Conservation (phyloP, 2,888 invertebrate species). For the Epistrophe grossulariae region DNA sequence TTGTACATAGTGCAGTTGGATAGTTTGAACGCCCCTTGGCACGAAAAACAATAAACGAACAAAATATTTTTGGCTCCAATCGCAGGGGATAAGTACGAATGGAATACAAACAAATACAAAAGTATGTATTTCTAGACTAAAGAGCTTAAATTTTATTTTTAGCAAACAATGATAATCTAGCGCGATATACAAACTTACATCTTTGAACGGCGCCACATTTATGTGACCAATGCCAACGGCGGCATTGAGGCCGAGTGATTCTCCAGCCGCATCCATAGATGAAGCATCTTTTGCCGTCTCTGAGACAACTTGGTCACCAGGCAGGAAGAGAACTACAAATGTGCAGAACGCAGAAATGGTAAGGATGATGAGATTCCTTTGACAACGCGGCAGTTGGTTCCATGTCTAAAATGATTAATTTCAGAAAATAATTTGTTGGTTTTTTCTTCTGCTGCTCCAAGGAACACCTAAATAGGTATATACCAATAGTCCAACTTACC, state of each 20-base stretch:
- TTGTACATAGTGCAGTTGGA: neutral
- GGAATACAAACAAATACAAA: conserved; percentile 13
- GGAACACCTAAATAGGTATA: neutral
- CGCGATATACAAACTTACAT: conserved; percentile 52
- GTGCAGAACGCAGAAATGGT: conserved; percentile 85
- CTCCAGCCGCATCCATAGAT: conserved; percentile 30
- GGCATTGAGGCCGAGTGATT: conserved; percentile 33
- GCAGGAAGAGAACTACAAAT: conserved; percentile 87
- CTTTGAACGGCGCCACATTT: conserved; percentile 73
- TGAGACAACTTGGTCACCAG: conserved; percentile 81
- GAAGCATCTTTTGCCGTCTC: conserved; percentile 73
- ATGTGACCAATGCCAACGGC: conserved; percentile 63
- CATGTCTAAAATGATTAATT: conserved; percentile 87
- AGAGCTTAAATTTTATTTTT: conserved; percentile 41
- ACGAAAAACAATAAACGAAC: neutral
- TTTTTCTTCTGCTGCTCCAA: neutral
- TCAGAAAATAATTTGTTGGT: neutral
- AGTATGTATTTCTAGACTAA: neutral
- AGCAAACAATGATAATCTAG: conserved; percentile 20
- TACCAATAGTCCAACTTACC: conserved; percentile 77
- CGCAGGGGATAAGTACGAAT: neutral
- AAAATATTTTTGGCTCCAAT: neutral
- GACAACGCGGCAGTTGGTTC: conserved; percentile 93
- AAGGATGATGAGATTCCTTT: conserved; percentile 90
- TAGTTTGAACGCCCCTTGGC: neutral